Evolutionary conservation across 2,888 invertebrate genomes (phyloP), one percentile per base, ranked within the genome.

Genomic region (Melinaea menophilus): DNA sequence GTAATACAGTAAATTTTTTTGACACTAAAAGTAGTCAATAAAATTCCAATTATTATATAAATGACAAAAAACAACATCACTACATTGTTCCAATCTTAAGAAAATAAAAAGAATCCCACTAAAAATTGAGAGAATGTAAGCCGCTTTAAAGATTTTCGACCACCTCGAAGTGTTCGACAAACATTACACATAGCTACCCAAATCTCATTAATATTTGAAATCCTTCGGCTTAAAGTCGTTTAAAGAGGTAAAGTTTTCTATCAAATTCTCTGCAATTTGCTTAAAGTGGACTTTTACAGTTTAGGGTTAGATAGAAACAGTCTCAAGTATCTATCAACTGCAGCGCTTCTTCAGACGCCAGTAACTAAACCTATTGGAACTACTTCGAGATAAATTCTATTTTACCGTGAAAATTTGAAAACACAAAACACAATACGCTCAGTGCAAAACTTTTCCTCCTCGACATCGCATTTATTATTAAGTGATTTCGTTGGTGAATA

Each of bases 261-360:
- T 65, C 63, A 61, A 64, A 65, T 66, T 63, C 66, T 57, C 58
- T 56, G 62, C 66, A 68, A 68, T 69, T 68, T 66, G 66, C 66
- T 69, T 64, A 62, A 68, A 70, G 69, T 66, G 68, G 59, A 65
- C 55, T 58, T 61, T 65, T 58, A 55, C 62, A 66, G 64, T 69
- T 65, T 66, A 65, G 65, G 65, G 56, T 66, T 61, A 64, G 68
- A 67, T 70, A 65, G 69, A 71, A 69, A 70, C 67, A 66, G 70
- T 72, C 72, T 73, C 68, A 64, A 72, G 71, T 65, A 69, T 65
- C 71, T 69, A 69, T 71, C 71, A 69, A 69, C 69, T 68, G 56
- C 64, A 65, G 65, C 63, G 63, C 62, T 51, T 63, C 61, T 65
- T 58, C 71, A 67, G 61, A 62, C 59, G 63, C 61, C 68, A 68